Conservation (phyloP, 2,113 vertebrate genomes). For the Corydoras maculifer region DNA sequence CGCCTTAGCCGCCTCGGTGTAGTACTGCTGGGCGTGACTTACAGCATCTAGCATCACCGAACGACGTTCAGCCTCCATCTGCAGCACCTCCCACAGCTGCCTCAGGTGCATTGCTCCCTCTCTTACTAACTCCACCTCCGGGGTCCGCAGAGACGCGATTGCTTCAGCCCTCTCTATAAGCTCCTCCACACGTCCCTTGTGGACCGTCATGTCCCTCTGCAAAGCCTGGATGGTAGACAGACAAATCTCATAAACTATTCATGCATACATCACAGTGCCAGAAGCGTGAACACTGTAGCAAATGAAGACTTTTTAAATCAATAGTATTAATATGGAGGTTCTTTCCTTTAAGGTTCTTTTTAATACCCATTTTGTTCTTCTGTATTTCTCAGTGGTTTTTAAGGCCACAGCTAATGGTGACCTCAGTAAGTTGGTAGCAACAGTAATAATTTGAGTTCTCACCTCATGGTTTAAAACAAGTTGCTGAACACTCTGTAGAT, state of each 20-base stretch:
- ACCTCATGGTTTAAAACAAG: constrained; percentile 88
- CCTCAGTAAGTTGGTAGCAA: not conserved
- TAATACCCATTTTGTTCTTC: too few species aligned
- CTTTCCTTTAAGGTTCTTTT: too few species aligned
- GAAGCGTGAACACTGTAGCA: not conserved
- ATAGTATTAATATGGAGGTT: not conserved
- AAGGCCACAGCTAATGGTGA: not conserved
- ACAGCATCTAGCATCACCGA: constrained; percentile 71
- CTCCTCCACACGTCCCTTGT: constrained; percentile 73
- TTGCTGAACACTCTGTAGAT: constrained; percentile 81
- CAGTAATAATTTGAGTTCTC: not conserved
- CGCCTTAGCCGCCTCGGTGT: constrained; percentile 76
- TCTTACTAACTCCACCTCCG: constrained; percentile 69
- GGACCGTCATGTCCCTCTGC: constrained; percentile 82
- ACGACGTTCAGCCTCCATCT: constrained; percentile 72
- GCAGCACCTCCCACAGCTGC: constrained; percentile 77
- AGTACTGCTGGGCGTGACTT: constrained; percentile 82
- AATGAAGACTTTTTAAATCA: not conserved
- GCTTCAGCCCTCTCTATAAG: constrained; percentile 67
- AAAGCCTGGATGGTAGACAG: constrained; percentile 63
- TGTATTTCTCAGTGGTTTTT: not conserved
- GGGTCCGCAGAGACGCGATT: constrained; percentile 68
- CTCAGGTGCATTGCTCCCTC: constrained; percentile 72
- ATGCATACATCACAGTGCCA: too few species aligned
- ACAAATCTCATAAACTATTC: not conserved